These are phyloP conservation scores for Mamestra configurata DNA, from an alignment of 1,140 invertebrate species.

Conservation along the genomic window DNA sequence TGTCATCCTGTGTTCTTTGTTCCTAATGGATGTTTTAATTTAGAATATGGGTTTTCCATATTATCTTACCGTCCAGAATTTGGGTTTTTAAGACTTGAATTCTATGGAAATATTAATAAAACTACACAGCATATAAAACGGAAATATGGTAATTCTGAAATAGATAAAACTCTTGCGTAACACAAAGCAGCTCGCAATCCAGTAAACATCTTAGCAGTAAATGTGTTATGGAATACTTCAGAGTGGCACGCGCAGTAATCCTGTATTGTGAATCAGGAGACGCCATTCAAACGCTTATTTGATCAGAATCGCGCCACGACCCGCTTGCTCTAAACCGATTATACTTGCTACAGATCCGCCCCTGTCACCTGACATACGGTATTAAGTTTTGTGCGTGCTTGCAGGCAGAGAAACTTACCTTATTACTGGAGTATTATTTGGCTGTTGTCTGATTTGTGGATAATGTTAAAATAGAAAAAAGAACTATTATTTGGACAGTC, in stretches of 20 bases:
- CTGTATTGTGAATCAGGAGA: constrained; percentile 23
- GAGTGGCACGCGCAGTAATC: constrained; percentile 13
- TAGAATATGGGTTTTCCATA: too few species aligned
- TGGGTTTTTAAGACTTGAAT: too few species aligned
- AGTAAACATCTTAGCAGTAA: constrained; percentile 13
- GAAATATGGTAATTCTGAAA: not conserved
- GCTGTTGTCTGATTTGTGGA: too few species aligned
- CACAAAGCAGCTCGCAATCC: not conserved
- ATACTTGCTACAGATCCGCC: constrained; percentile 34
- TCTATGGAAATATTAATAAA: too few species aligned
- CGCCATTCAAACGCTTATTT: constrained; percentile 45
- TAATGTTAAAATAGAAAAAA: too few species aligned
- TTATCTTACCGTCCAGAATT: too few species aligned
- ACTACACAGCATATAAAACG: not conserved
- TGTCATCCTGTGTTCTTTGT: too few species aligned
- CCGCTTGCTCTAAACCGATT: constrained; percentile 52
- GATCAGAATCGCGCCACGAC: constrained; percentile 40
- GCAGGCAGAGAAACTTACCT: not conserved
- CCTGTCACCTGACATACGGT: constrained; percentile 10
- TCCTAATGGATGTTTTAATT: too few species aligned
- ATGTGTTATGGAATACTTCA: constrained; percentile 19
- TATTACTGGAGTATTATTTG: too few species aligned
- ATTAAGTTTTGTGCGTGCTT: not conserved
- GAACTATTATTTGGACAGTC: too few species aligned
- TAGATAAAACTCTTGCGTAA: not conserved